Evolutionary conservation across 2,113 vertebrate species (phyloP), one percentile per base, ranked within the genome.

Genomic region (Clarias magur): DNA sequence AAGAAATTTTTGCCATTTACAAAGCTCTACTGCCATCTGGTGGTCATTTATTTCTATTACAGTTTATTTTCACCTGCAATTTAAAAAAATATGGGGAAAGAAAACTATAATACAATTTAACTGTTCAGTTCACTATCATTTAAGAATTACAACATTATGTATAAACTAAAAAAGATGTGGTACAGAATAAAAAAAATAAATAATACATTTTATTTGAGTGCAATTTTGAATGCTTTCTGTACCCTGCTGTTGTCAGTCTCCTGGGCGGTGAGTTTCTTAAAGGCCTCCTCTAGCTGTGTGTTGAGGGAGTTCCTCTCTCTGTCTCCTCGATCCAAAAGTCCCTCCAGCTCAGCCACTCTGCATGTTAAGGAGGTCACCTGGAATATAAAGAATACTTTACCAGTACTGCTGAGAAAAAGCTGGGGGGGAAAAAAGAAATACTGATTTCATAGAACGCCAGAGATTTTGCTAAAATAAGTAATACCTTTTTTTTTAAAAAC

Each of bases 241-340:
- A 99, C 98, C 96, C 96, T 95, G 89, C 93, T 95, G 86, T 93
- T 92, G 19, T 99, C 96, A 85, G 91, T 91, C 89, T 98, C 97
- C 88, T 91, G 94, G 89, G 88, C 93, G 25, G 92, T 82, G 72
- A 97, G 93, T 88, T 96, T 95, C 65, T 87, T 89, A 53, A 96
- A 95, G 80, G 94, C 86, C 86, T 96, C 96, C 80, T 97, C 96
- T 60, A 98, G 94, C 88, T 98, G 96, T 82, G 82, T 94, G 87
- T 91, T 88, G 84, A 97, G 89, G 10, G 96, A 96, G 84, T 88
- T 93, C 91, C 94, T 97, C 73, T 99, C 97, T 89, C 96, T 95
- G 68, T 92, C 93, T 72, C 92, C 85, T 90, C 95, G 95, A 89
- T 96, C 96, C 23, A 96, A 27, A 85, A 96, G 93, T 60, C 94